Evolutionary conservation across 2,113 vertebrate genomes (phyloP), one percentile per base, ranked within the genome.

Genomic region (Cepphus grylle): DNA sequence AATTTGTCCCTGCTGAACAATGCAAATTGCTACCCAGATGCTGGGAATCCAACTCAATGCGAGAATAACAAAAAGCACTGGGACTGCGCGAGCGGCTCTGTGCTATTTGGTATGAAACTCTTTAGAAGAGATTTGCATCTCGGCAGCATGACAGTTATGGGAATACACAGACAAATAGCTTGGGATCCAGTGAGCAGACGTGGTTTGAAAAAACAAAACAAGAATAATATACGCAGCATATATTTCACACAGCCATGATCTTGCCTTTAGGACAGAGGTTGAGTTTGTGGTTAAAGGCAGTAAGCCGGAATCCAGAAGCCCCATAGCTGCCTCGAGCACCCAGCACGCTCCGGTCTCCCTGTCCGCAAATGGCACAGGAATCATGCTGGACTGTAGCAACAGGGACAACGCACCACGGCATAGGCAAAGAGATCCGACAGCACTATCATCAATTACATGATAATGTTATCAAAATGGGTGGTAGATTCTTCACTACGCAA

Each of bases 301-400:
- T 8, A 72, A 26, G 63, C 40, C 52, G n/a, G 50, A 90, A 63
- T 18, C 65, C 55, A 88, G 58, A 53, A 90, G 71, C 38, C 22
- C 23, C 2, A 1, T 5, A 25, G 58, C 50, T 77, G 43, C 58
- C 86, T 34, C 1, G 2, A 55, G 70, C 56, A 45, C 8, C 26
- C 0, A 0, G 38, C 27, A 26, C 8, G 6, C 17, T 26, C 53
- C 9, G 0, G 23, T 69, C 52, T 58, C 49, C 25, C 56, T 8
- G 11, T 32, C 61, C 71, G 61, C 59, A 78, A 40, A 49, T 6
- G 15, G 40, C 55, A 91, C 9, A 49, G 42, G 65, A 81, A 71
- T 36, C 5, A 3, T 7, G 50, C 30, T 3, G 5, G 36, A 47
- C 34, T 56, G 12, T 13, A 29, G 22, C 21, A 38, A 85, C 50